Percentiles rank a stretch among this genome's conserved stretches.
These are phyloP conservation scores for Melolontha melolontha DNA, from an alignment of 2,888 invertebrate species.

Conservation along the genomic window DNA sequence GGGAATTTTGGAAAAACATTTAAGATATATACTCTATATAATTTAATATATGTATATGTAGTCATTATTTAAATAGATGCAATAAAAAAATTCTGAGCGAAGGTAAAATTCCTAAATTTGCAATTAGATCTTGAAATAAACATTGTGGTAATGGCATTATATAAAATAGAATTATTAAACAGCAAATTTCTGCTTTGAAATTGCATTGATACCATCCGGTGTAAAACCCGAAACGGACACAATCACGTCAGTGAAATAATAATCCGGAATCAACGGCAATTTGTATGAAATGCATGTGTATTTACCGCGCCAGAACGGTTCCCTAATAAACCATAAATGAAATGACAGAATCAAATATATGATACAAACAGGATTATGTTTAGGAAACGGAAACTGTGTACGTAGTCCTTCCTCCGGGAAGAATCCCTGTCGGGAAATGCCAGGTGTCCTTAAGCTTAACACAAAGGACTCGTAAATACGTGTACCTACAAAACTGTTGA, in stretches of 20 bases:
- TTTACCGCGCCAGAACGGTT: not conserved
- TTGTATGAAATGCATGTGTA: slow-evolving; percentile 27
- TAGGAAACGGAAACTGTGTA: slow-evolving; percentile 43
- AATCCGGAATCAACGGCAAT: slow-evolving; percentile 31
- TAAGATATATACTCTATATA: no score
- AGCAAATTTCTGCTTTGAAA: not conserved
- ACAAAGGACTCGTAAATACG: slow-evolving; percentile 44
- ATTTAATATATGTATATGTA: no score
- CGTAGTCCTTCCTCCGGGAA: slow-evolving; percentile 35
- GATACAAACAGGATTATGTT: slow-evolving; percentile 47
- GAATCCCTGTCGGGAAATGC: slow-evolving; percentile 45
- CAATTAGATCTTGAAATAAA: no score
- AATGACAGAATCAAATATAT: slow-evolving; percentile 44
- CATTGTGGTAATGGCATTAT: slow-evolving; percentile 2
- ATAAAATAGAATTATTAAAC: not conserved
- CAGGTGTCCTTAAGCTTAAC: slow-evolving; percentile 49
- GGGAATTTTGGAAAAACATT: no score
- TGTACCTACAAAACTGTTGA: slow-evolving; percentile 25
- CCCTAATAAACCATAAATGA: slow-evolving; percentile 34
- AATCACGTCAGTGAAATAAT: slow-evolving; percentile 26
- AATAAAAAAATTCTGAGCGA: no score
- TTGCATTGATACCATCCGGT: slow-evolving; percentile 1
- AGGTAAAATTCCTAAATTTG: no score
- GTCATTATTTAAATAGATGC: no score
- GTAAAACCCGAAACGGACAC: slow-evolving; percentile 25